These are phyloP conservation scores for Ormyrus thymus DNA, from an alignment of 2,888 invertebrate genomes.

Conservation along the genomic window DNA sequence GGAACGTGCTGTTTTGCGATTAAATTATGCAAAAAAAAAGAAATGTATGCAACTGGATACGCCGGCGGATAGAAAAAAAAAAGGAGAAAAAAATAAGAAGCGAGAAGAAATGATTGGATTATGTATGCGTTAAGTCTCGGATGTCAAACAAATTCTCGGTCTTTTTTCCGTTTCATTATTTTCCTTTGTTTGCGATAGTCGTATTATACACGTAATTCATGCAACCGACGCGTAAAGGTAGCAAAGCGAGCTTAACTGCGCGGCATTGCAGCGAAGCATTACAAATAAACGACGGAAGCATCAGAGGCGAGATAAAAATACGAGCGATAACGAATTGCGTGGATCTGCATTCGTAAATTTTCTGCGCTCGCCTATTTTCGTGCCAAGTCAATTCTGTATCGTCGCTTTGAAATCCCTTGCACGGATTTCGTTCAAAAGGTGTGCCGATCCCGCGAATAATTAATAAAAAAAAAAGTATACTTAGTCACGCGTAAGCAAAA, in stretches of 20 bases:
- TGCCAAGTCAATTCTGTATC: not conserved
- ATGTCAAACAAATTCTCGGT: conserved; percentile 40
- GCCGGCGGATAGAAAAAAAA: not conserved
- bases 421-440: too few relatives aligned
- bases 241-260: conserved; percentile 39
- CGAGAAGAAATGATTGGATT: not conserved
- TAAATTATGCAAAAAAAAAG: too few relatives aligned
- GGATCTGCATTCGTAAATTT: conserved; percentile 47
- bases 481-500: too few relatives aligned
- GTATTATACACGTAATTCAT: conserved; percentile 46
- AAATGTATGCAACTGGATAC: not conserved
- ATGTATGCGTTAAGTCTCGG: conserved; percentile 27
- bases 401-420: too few relatives aligned
- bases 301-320: conserved; percentile 51
- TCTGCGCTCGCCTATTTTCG: conserved; percentile 15
- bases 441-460: too few relatives aligned
- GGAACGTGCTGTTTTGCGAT: too few relatives aligned
- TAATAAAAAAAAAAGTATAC: too few relatives aligned
- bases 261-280: conserved; percentile 34
- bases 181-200: conserved; percentile 25
- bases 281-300: conserved; percentile 49
- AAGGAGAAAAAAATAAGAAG: not conserved
- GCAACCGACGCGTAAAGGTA: conserved; percentile 51
- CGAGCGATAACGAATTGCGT: conserved; percentile 35
- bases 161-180: conserved; percentile 41